Evolutionary conservation across 1,140 invertebrate genomes (phyloP).

Genomic region (Ericerus pela): DNA sequence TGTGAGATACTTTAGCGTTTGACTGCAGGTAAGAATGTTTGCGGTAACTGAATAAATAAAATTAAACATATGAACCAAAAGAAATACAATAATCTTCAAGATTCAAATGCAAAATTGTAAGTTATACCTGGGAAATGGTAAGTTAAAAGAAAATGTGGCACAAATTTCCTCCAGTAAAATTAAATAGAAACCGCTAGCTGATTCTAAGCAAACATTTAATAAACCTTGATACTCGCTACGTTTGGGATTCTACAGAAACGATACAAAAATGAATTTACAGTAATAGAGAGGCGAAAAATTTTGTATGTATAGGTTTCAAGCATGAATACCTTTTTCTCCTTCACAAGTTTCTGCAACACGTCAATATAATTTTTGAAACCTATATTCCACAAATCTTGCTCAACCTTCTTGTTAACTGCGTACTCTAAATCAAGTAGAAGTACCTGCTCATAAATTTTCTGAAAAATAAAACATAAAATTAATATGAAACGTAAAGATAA

Average conservation of each 20-base stretch:
- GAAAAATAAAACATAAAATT: not conserved
- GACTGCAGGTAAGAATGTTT: constrained; percentile 1
- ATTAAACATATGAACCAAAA: too few relatives aligned
- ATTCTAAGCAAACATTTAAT: constrained; percentile 60
- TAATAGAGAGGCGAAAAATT: not conserved
- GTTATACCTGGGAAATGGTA: constrained; percentile 50
- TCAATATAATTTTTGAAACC: constrained; percentile 79
- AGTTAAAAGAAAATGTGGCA: constrained; percentile 59
- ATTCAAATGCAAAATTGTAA: too few relatives aligned
- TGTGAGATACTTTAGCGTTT: not conserved
- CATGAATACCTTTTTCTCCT: constrained; percentile 51
- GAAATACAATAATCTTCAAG: too few relatives aligned
- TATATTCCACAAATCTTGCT: constrained; percentile 77
- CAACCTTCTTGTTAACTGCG: constrained; percentile 75
- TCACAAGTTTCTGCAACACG: constrained; percentile 52
- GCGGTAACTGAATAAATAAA: constrained; percentile 7
- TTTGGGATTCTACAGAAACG: constrained; percentile 43
- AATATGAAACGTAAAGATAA: not conserved
- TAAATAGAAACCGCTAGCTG: constrained; percentile 70
- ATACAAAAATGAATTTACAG: constrained; percentile 14
- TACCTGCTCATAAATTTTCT: constrained; percentile 64
- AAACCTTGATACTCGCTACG: constrained; percentile 55
- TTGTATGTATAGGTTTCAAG: too few relatives aligned
- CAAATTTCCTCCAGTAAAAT: constrained; percentile 67
- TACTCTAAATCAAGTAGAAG: constrained; percentile 66